Base-by-base conservation (phyloP, 2,113 vertebrate species). In the Elanoides forficatus region DNA sequence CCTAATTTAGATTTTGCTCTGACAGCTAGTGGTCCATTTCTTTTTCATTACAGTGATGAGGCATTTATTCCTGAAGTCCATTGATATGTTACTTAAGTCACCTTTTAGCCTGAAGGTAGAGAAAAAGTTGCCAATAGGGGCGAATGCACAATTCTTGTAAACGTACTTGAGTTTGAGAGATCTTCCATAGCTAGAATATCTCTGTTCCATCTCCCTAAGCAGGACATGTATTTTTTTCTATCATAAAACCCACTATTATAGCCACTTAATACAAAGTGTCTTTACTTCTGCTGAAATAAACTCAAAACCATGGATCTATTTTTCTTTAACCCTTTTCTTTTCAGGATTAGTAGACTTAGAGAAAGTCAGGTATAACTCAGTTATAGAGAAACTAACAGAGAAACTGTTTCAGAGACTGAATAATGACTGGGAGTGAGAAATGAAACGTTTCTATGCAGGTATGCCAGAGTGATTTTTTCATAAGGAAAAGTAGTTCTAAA, bases 1-100 rank as follows among this genome's bases (percentile, higher is more conserved):
- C 47, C 73, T 93, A 88, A 92, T 97, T 92, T 96, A 89, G 81
- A 29, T 75, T 94, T 56, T 58, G 56, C 81, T 56, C 9, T 91
- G 78, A 92, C 80, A 91, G 94, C 65, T 47, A 67, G 68, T 38
- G 65, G 75, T 92, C 91, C 65, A 30, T 84, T 95, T 92, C 67
- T 90, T 94, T 78, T 73, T 95, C 29, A n/a, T 94, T 72, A 72
- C 45, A 53, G 5, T n/a, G 23, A 48, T 48, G 80, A 93, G 80
- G 32, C 75, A 58, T 87, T 91, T 93, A 81, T 87, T 94, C 72
- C 70, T 82, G 43, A 85, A 91, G 38, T 71, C 73, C n/a, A 47
- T 36, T 75, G 83, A 34, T 91, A 67, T 9, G 20, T 89, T 92
- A 40, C 65, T 91, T 79, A 67, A 73, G 48, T 87, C 3, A 34